Percentiles rank a stretch among this genome's conserved stretches.
phyloP scores from a whole-genome alignment of 2,797 vertebrate species.

The Sylvia borin region DNA sequence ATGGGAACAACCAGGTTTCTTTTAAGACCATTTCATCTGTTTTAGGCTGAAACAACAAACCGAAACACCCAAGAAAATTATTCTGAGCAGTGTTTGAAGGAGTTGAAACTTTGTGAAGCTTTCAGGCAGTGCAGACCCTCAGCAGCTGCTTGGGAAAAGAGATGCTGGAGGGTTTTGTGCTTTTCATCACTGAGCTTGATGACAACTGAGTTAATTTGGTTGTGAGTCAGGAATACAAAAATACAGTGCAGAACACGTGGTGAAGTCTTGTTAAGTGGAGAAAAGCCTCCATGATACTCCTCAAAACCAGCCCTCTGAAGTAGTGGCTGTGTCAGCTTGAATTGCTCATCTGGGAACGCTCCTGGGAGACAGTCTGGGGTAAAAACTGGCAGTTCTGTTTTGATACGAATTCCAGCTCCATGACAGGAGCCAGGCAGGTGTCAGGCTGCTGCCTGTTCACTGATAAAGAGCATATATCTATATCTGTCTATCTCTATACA shows the following conservation, averaged over 20 bases:
- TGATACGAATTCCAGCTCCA: rapidly evolving
- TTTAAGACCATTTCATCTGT: not conserved
- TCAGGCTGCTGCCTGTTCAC: not conserved
- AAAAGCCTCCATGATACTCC: not conserved
- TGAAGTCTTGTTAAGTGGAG: not conserved
- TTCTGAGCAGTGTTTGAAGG: not conserved
- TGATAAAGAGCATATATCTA: not conserved
- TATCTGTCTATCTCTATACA: not conserved
- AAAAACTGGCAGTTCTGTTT: not conserved
- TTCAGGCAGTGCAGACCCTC: not conserved
- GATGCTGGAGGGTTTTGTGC: not conserved
- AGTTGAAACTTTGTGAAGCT: not conserved
- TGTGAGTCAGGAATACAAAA: not conserved
- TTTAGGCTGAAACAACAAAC: constrained; percentile 2
- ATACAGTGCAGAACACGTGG: not conserved
- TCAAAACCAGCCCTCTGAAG: not conserved
- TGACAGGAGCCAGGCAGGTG: not conserved
- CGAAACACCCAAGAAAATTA: not conserved
- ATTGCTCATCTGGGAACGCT: not conserved
- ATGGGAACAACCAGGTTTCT: not conserved
- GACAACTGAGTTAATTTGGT: not conserved
- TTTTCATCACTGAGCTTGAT: not conserved
- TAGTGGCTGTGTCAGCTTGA: not conserved
- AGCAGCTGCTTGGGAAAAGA: not conserved
- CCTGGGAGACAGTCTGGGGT: not conserved